Base-by-base conservation (phyloP, 2,113 vertebrate species). In the Nannospalax galili region DNA sequence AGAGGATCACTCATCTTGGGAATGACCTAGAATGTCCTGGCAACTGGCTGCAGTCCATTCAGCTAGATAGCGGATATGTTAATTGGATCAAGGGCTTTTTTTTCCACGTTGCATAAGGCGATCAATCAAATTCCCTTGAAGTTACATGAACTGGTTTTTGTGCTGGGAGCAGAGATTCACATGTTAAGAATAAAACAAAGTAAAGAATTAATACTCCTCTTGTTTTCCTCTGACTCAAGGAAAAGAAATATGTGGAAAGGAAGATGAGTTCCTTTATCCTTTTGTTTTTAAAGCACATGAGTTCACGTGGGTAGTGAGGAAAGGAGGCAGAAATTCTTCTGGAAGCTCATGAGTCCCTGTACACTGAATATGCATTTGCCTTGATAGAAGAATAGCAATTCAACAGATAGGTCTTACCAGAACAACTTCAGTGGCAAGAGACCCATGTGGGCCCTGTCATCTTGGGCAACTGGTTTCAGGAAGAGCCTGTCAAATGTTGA, bases 1-100 rank as follows among this genome's bases (percentile, higher is more conserved):
- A 6, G 72, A 86, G 79, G 79, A 73, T 94, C 90, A n/a, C 74
- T 86, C 48, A 78, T 89, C 85, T 91, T 95, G 67, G 92, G 90
- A 94, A 79, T n/a, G 67, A 87, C 91, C 91, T 87, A 65, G 7
- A 64, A 35, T 52, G 77, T 90, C 75, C 65, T 52, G 30, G 74
- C 28, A 45, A 84, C 35, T 70, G 5, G 16, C 62, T 75, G 52
- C 7, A 9, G 35, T 42, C 75, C 82, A 75, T 37, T 94, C 20
- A 48, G 67, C n/a, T 80, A 7, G 19, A 56, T 45, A 72, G 74
- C 65, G 6, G 16, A 30, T 69, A 7, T 56, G 28, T 65, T 91
- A 35, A 72, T 48, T 80, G 70, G 45, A 86, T 82, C 19, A 32
- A 88, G 48, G 26, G 24, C 28, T 72, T 32, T 48, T 65, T 8